Conservation (phyloP, 2,113 vertebrate species). For the Puntigrus tetrazona region DNA sequence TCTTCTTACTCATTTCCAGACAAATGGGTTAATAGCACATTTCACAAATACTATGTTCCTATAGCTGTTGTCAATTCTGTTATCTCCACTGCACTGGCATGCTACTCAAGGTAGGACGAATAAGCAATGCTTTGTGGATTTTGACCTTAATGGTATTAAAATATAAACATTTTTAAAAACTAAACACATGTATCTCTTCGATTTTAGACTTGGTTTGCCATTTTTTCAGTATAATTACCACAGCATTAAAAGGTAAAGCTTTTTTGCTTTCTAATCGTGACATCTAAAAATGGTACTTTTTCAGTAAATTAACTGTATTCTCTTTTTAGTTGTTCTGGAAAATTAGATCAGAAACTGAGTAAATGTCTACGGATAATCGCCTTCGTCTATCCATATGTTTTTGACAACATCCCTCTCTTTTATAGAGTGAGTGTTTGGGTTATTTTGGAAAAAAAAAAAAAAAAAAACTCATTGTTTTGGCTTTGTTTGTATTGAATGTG, state of each 20-base stretch:
- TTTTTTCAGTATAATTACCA: slow-evolving; percentile 70
- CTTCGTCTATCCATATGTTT: slow-evolving; percentile 88
- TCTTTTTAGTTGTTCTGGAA: slow-evolving; percentile 81
- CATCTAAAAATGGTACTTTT: not conserved
- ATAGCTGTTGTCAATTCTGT: slow-evolving; percentile 77
- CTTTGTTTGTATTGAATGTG: not conserved
- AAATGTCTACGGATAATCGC: slow-evolving; percentile 81
- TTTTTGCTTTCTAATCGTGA: not conserved
- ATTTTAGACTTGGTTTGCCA: slow-evolving; percentile 72
- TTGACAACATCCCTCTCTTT: slow-evolving; percentile 91
- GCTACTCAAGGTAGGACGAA: slow-evolving; percentile 87
- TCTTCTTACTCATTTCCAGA: slow-evolving; percentile 84
- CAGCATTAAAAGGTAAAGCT: slow-evolving; percentile 70
- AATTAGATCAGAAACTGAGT: slow-evolving; percentile 72
- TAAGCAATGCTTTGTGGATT: not conserved
- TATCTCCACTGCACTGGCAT: slow-evolving; percentile 81
- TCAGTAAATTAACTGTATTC: not conserved
- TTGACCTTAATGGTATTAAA: not conserved
- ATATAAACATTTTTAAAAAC: not conserved
- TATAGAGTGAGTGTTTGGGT: slow-evolving; percentile 81
- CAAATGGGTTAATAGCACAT: slow-evolving; percentile 78
- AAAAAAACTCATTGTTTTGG: not conserved
- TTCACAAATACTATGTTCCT: slow-evolving; percentile 80
- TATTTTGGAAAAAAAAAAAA: not conserved
- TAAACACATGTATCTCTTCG: slow-evolving; percentile 52